phyloP scores from a whole-genome alignment of 2,888 invertebrate genomes.

The Tupiocoris notatus region DNA sequence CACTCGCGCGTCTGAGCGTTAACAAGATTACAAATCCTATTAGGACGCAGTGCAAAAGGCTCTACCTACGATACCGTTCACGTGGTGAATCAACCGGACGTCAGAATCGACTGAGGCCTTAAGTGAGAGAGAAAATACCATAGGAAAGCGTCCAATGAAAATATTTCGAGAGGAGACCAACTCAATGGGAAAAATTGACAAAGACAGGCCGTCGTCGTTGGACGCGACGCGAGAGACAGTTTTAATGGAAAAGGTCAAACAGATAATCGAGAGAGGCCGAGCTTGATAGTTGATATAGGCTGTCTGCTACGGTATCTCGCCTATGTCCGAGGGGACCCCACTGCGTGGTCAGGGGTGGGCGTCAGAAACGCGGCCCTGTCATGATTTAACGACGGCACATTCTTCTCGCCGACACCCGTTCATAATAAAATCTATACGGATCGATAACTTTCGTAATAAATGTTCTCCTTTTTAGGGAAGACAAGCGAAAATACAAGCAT shows the following conservation, averaged over 20 bases:
- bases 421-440: too few relatives aligned
- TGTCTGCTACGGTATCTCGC: neutral
- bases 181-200: neutral
- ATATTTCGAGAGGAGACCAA: neutral
- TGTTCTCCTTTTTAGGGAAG: too few relatives aligned
- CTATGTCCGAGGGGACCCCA: neutral
- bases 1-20: slow-evolving; percentile 1
- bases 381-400: too few relatives aligned
- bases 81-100: neutral
- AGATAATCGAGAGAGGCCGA: slow-evolving; percentile 10
- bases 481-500: too few relatives aligned
- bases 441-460: too few relatives aligned
- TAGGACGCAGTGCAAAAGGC: neutral
- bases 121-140: neutral
- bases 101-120: neutral
- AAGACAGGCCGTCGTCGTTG: slow-evolving; percentile 9
- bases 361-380: too few relatives aligned
- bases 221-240: slow-evolving; percentile 14
- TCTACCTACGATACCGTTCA: slow-evolving; percentile 6
- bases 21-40: slow-evolving; percentile 37
- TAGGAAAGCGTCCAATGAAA: neutral
- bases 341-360: neutral
- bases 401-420: too few relatives aligned
- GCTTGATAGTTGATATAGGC: slow-evolving; percentile 4
- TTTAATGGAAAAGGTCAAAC: slow-evolving; percentile 35